These are phyloP conservation scores for Aproaerema taeniolella DNA, from an alignment of 2,888 invertebrate genomes.

Conservation along the genomic window DNA sequence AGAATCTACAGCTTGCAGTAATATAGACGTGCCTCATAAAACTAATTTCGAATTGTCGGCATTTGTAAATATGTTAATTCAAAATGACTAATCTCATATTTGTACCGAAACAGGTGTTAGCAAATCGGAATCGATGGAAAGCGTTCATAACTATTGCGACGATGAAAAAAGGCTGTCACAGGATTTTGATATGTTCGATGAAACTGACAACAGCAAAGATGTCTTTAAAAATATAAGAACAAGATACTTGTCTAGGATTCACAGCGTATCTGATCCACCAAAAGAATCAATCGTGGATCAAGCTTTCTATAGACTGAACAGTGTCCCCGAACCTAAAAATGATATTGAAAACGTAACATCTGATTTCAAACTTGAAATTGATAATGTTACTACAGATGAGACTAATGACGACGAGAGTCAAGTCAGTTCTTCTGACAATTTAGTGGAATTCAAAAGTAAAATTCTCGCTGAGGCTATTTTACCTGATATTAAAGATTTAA, in stretches of 20 bases:
- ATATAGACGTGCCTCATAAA: conserved; percentile 31
- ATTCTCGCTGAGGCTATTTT: conserved; percentile 33
- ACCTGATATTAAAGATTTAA: conserved; percentile 40
- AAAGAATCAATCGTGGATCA: conserved; percentile 49
- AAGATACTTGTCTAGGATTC: conserved; percentile 62
- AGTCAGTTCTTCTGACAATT: conserved; percentile 26
- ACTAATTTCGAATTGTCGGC: conserved; percentile 44
- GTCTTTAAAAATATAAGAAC: conserved; percentile 62
- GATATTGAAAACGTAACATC: conserved; percentile 19
- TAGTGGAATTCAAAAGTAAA: conserved; percentile 23
- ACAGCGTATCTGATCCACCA: conserved; percentile 53
- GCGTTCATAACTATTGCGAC: conserved; percentile 45
- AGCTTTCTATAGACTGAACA: conserved; percentile 51
- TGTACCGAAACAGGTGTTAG: conserved; percentile 68
- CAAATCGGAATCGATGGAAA: conserved; percentile 61
- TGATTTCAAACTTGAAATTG: conserved; percentile 41
- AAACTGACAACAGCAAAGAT: conserved; percentile 52
- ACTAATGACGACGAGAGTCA: conserved; percentile 45
- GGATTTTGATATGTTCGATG: conserved; percentile 44
- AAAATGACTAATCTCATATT: conserved; percentile 52
- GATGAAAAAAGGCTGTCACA: conserved; percentile 41
- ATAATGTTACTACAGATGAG: conserved; percentile 57
- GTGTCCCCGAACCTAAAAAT: conserved; percentile 26
- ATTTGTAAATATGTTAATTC: conserved; percentile 31
- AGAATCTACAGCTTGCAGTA: conserved; percentile 31